These are phyloP conservation scores for Riparia riparia DNA, from an alignment of 2,113 vertebrate species.

Conservation along the genomic window DNA sequence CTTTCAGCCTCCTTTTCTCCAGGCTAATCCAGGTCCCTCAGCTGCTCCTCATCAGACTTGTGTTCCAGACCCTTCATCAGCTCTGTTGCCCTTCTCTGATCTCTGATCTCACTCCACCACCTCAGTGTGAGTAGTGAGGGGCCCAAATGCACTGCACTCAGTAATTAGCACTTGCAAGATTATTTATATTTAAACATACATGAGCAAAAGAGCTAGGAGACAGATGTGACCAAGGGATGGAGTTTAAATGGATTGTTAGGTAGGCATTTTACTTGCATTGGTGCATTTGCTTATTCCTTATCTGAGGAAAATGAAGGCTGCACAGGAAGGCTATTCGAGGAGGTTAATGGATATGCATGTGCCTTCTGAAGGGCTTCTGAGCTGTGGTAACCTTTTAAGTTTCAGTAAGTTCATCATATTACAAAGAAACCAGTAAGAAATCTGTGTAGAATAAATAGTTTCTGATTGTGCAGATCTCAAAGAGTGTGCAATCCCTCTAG, in stretches of 20 bases:
- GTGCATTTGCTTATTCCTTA: neutral
- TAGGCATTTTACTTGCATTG: neutral
- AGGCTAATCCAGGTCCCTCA: neutral
- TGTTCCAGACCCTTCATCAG: neutral
- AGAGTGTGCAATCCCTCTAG: neutral
- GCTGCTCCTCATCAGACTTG: neutral
- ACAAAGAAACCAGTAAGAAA: neutral
- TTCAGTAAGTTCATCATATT: neutral
- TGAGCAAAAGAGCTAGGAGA: neutral
- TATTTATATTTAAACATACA: neutral
- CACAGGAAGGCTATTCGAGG: fast-evolving
- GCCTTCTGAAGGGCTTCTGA: neutral
- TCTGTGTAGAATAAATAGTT: neutral
- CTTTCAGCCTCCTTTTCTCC: neutral
- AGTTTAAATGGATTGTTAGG: neutral
- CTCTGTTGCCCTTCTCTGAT: neutral
- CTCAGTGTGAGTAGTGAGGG: neutral
- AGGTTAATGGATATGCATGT: neutral
- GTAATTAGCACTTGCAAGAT: neutral
- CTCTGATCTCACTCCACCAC: neutral
- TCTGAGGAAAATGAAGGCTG: neutral
- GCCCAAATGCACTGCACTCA: neutral
- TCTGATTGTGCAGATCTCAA: neutral
- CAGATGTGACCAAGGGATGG: neutral
- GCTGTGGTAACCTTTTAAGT: neutral